Evolutionary conservation across 2,888 invertebrate species (phyloP).

Genomic region (Gari tellinella): DNA sequence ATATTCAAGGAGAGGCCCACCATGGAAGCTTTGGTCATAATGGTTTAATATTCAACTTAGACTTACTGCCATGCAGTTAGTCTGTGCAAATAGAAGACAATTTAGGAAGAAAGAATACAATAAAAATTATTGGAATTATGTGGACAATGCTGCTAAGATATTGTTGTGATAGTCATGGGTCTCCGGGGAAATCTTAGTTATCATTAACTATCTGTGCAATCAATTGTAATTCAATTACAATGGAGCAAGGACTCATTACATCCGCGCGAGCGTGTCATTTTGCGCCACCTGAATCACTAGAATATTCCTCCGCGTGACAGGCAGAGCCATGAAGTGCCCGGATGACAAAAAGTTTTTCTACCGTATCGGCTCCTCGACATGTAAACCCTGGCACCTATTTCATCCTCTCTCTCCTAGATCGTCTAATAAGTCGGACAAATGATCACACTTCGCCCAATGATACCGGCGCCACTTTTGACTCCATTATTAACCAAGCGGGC

Average conservation of each 20-base stretch:
- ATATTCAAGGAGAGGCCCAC: no score
- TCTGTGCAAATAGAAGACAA: no score
- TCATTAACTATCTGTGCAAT: constrained; percentile 56
- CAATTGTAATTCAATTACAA: constrained; percentile 60
- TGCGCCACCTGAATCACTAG: constrained; percentile 45
- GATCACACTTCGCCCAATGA: constrained; percentile 22
- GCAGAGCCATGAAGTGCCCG: constrained; percentile 31
- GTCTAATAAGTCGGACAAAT: constrained; percentile 22
- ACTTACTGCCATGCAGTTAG: no score
- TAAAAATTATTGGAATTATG: no score
- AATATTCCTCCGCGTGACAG: constrained; percentile 41
- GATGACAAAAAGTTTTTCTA: constrained; percentile 34
- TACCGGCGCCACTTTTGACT: constrained; percentile 22
- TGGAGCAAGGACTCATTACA: constrained; percentile 55
- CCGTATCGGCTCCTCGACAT: constrained; percentile 21
- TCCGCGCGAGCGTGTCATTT: constrained; percentile 49
- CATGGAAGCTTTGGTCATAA: no score
- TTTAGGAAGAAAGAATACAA: no score
- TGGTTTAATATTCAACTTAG: no score
- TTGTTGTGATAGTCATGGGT: constrained; percentile 34
- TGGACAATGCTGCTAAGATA: constrained; percentile 26
- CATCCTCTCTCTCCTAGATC: constrained; percentile 17
- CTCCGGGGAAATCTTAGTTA: constrained; percentile 55
- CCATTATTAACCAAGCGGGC: constrained; percentile 3
- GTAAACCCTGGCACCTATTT: constrained; percentile 32